Evolutionary conservation across 2,113 vertebrate species (phyloP), one percentile per base, ranked within the genome.

Genomic region (Anarhynchus alexandrinus): DNA sequence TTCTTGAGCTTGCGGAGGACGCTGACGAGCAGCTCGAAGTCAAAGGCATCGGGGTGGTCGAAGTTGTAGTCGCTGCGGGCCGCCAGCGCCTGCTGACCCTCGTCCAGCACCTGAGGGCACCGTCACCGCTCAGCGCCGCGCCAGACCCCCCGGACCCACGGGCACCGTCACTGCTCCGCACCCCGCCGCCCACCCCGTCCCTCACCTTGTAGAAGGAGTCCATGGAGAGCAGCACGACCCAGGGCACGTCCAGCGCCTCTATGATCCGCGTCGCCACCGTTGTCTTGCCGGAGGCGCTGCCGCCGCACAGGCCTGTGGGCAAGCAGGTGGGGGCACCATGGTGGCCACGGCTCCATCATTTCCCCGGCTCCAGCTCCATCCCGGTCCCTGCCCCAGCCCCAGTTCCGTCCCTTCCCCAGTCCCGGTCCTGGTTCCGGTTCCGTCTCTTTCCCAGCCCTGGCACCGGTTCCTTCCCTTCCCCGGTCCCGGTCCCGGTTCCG

Each of bases 151-250:
- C 6, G 4, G 5, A 6, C 10, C 21, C n/a, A 12, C 30, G 5
- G 8, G 9, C 54, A 20, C 27, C 23, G 1, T 3, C 78, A 6
- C 8, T 12, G 2, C 51, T 20, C 51, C 5, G 49, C 49, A 23
- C 34, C 23, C 26, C n/a, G 5, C 12, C 2, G 42, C 10, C 5
- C 30, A 13, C 29, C 17, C 62, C 42, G 1, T 3, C 32, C 18
- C 91, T 52, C 81, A 99, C 99, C 99, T 99, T 99, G 91, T 99
- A 99, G 96, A 99, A 99, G 27, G 98, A 99, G 88, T 99, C 99
- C 99, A 99, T 99, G 73, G 99, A 99, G 29, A 99, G 98, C 62
- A 99, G 97, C 59, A 99, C 99, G 55, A 99, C 99, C 99, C 99
- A 99, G 40, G 99, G 99, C 78, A 99, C 99, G 25, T 99, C 99